Conservation (phyloP, 2,797 vertebrate genomes). For the Danio tinwini region DNA sequence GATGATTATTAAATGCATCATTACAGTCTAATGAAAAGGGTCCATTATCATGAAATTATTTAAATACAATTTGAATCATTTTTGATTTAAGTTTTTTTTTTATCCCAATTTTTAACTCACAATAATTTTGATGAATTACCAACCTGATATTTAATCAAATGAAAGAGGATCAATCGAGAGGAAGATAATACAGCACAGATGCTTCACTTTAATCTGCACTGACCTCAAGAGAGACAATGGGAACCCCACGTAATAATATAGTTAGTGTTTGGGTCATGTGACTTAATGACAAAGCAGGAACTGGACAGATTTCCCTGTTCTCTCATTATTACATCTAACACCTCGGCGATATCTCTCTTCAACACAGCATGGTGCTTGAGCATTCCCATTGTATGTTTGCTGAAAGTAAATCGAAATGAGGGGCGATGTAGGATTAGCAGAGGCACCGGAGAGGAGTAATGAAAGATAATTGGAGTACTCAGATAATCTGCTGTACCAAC, state of each 20-base stretch:
- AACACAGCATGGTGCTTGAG: conserved; percentile 1
- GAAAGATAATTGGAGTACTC: conserved; percentile 48
- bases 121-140: background rate
- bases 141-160: background rate
- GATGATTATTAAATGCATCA: too few species aligned
- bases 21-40: too few species aligned
- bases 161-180: background rate
- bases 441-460: conserved; percentile 34
- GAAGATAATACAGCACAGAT: conserved; percentile 1
- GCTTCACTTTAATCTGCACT: conserved; percentile 21
- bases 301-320: conserved; percentile 15
- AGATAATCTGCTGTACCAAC: conserved; percentile 35
- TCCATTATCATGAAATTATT: too few species aligned
- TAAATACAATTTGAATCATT: too few species aligned
- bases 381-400: conserved; percentile 31
- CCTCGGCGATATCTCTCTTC: conserved; percentile 1
- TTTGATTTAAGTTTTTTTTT: too few species aligned
- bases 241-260: conserved; percentile 12
- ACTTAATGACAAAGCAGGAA: conserved; percentile 33
- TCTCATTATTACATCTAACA: conserved; percentile 10
- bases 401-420: conserved; percentile 49
- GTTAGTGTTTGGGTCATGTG: conserved; percentile 12
- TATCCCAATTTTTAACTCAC: background rate
- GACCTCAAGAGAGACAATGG: conserved; percentile 24
- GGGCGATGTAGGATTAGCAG: conserved; percentile 32